A percentile compares a stretch with the other conserved stretches of the same genome.
Evolutionary conservation across 2,888 invertebrate species (phyloP).

Genomic region (Temnothorax ravouxi): DNA sequence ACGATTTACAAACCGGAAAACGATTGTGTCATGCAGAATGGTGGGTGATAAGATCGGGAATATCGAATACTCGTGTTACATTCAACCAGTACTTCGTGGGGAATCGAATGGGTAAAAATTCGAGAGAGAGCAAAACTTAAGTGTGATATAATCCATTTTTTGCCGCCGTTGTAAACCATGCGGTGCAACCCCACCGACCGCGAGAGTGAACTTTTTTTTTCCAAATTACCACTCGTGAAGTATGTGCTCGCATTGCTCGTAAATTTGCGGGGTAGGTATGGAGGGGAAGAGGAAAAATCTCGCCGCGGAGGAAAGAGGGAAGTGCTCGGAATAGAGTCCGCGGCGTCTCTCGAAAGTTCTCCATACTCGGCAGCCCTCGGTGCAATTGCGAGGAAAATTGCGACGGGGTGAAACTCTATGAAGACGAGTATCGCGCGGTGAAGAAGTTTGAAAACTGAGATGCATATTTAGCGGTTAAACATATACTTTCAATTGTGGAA

Average conservation of each 20-base stretch:
- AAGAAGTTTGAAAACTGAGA: slow-evolving; percentile 19
- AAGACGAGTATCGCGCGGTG: slow-evolving; percentile 18
- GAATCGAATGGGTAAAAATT: slow-evolving; percentile 8
- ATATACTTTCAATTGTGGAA: background rate
- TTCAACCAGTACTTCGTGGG: slow-evolving; percentile 13
- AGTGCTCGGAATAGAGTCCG: slow-evolving; percentile 59
- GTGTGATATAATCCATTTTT: slow-evolving; percentile 48
- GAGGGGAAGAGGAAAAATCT: slow-evolving; percentile 48
- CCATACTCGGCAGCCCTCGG: slow-evolving; percentile 4
- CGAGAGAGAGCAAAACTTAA: slow-evolving; percentile 23
- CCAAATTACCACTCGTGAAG: slow-evolving; percentile 64
- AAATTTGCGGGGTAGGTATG: slow-evolving; percentile 56
- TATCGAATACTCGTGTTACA: slow-evolving; percentile 29
- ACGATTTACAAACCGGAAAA: slow-evolving; percentile 45
- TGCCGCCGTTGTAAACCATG: slow-evolving; percentile 23
- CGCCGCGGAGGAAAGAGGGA: slow-evolving; percentile 30
- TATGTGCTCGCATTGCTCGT: slow-evolving; percentile 67
- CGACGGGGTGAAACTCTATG: slow-evolving; percentile 10
- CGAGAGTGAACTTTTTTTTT: slow-evolving; percentile 38
- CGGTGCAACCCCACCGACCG: slow-evolving; percentile 25
- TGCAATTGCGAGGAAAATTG: slow-evolving; percentile 17
- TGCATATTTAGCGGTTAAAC: slow-evolving; percentile 39
- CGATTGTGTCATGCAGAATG: slow-evolving; percentile 24
- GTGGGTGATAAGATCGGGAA: slow-evolving; percentile 19
- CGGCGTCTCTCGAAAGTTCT: slow-evolving; percentile 58